A percentile compares a stretch with the other conserved stretches of the same genome.
These are phyloP conservation scores for Scyliorhinus canicula DNA, from an alignment of 2,797 vertebrate species.

Conservation along the genomic window DNA sequence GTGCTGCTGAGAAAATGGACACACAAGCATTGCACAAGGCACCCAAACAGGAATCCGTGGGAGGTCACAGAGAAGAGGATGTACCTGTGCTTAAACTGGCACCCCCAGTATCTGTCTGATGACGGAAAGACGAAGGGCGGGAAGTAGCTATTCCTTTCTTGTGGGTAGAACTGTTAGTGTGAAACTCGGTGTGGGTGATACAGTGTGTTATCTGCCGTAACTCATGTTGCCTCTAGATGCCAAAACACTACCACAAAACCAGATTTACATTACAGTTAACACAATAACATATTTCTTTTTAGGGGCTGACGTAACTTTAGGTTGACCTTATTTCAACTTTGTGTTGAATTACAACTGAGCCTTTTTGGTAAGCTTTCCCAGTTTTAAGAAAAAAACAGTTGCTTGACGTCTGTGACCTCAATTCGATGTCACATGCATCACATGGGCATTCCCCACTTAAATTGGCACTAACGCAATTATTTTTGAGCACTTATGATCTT, in stretches of 20 bases:
- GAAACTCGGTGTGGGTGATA: constrained; percentile 34
- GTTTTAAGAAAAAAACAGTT: neutral
- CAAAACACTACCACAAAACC: constrained; percentile 36
- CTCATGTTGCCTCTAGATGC: neutral
- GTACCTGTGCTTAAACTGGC: neutral
- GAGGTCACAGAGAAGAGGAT: constrained; percentile 15
- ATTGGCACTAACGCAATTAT: neutral
- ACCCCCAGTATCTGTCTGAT: constrained; percentile 7
- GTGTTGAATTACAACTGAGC: neutral
- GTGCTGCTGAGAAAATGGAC: neutral
- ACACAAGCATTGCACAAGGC: neutral
- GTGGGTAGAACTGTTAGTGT: constrained; percentile 37
- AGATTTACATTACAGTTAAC: constrained; percentile 36
- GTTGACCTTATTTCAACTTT: constrained; percentile 33
- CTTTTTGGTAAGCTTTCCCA: constrained; percentile 32
- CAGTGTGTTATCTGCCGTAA: constrained; percentile 25
- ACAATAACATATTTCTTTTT: neutral
- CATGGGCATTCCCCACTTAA: neutral
- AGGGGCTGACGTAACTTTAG: neutral
- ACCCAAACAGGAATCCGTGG: neutral
- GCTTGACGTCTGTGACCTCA: neutral
- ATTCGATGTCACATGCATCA: neutral
- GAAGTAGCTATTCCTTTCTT: constrained; percentile 22
- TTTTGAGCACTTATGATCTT: neutral
- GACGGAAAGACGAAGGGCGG: constrained; percentile 10